phyloP scores from a whole-genome alignment of 2,888 invertebrate genomes.

The Dolomedes plantarius region DNA sequence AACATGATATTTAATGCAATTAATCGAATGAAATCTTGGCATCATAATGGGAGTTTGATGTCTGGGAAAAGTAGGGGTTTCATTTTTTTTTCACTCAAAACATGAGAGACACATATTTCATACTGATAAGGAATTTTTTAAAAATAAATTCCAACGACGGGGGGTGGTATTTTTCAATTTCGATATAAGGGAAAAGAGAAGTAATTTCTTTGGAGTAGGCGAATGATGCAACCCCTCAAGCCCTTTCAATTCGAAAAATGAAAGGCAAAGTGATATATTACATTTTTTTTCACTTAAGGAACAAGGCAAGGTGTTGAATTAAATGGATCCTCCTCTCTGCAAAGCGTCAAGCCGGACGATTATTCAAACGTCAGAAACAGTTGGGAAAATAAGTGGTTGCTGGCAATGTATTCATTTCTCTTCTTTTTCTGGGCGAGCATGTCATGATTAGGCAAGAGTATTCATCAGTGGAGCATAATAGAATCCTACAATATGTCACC shows the following conservation, averaged over 20 bases:
- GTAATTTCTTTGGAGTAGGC: constrained; percentile 10
- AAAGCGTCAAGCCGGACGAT: constrained; percentile 8
- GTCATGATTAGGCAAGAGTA: not conserved
- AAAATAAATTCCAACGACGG: not conserved
- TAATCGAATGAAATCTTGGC: no score
- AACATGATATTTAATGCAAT: no score
- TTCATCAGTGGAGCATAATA: not conserved
- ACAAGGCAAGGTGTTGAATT: constrained; percentile 14
- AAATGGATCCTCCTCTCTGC: not conserved
- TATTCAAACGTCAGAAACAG: constrained; percentile 16
- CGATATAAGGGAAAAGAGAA: not conserved
- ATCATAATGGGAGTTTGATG: no score
- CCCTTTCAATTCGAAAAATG: constrained; percentile 2
- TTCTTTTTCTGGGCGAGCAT: not conserved
- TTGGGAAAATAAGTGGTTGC: constrained; percentile 16
- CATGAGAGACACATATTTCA: not conserved
- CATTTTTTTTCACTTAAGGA: constrained; percentile 8
- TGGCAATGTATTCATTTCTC: constrained; percentile 9
- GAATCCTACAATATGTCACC: not conserved
- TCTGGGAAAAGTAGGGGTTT: no score
- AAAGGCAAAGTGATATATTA: constrained; percentile 8
- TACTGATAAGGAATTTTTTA: not conserved
- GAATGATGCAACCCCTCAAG: not conserved
- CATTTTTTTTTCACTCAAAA: not conserved
- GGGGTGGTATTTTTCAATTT: constrained; percentile 5